phyloP scores from a whole-genome alignment of 2,888 invertebrate genomes.

The Parnassius glacialis region DNA sequence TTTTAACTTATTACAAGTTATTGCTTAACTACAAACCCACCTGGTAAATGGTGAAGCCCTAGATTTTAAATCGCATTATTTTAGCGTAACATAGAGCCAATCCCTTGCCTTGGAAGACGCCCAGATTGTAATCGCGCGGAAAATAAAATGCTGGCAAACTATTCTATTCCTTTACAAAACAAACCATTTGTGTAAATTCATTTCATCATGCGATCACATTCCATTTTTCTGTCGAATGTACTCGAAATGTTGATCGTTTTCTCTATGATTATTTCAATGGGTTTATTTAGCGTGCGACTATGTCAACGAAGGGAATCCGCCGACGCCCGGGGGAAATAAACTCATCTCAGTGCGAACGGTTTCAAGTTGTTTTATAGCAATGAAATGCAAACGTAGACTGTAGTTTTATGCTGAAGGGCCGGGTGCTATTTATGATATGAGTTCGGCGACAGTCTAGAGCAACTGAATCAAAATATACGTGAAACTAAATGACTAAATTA shows the following conservation, averaged over 20 bases:
- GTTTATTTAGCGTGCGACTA: constrained; percentile 8
- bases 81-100: too few relatives aligned
- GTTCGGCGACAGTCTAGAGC: background rate
- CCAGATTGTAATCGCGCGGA: too few relatives aligned
- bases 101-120: too few relatives aligned
- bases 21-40: too few relatives aligned
- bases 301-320: constrained; percentile 3
- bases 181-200: too few relatives aligned
- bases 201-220: background rate
- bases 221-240: background rate
- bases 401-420: constrained; percentile 4
- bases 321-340: constrained; percentile 14
- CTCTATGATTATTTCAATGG: constrained; percentile 10
- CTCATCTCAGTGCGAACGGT: constrained; percentile 6
- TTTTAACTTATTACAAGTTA: too few relatives aligned
- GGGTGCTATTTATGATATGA: constrained; percentile 8
- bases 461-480: background rate
- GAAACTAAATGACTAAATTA: too few relatives aligned
- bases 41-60: too few relatives aligned
- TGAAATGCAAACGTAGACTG: constrained; percentile 21
- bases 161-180: too few relatives aligned
- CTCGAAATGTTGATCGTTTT: background rate
- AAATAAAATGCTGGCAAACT: too few relatives aligned
- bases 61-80: too few relatives aligned
- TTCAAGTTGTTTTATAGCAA: constrained; percentile 19